Base-by-base conservation (phyloP, 2,888 invertebrate species). In the Eledone cirrhosa region DNA sequence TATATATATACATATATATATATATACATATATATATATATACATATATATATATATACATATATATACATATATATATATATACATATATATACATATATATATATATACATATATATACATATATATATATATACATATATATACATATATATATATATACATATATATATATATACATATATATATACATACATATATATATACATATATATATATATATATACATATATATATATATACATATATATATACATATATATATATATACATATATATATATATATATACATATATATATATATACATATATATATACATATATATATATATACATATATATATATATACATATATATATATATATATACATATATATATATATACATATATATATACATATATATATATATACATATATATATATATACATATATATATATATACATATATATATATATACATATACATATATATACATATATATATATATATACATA, bases 1-100 rank as follows among this genome's bases (percentile, higher is more conserved):
- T 22, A 59, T 59, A n/a, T n/a, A 24, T 59, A n/a, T 59, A 24
- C 13, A 59, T 59, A 24, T 59, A 59, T 59, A 24, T 59, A 59
- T 59, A 59, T 59, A 59, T 59, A 59, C 13, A 59, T 59, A 59
- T 13, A 59, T 59, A 59, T 59, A 59, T 59, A 59, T 59, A 59
- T 13, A 59, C 13, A 59, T 13, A 59, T 59, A 59, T 13, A 59
- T 59, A 59, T 59, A 59, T 13, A 59, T 59, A 59, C 24, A 59
- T 59, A 59, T 13, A 59, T 7, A 59, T 13, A 59, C 24, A 59
- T 4, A n/a, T 3, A 59, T 13, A 59, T 59, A 59, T 59, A 13
- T 59, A 59, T 59, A 24, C 13, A 59, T 24, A 5, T 59, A 59
- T 24, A n/a, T n/a, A n/a, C n/a, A 13, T 59, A 59, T 59, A 13